phyloP scores from a whole-genome alignment of 2,797 vertebrate species.

The Girardinus metallicus region DNA sequence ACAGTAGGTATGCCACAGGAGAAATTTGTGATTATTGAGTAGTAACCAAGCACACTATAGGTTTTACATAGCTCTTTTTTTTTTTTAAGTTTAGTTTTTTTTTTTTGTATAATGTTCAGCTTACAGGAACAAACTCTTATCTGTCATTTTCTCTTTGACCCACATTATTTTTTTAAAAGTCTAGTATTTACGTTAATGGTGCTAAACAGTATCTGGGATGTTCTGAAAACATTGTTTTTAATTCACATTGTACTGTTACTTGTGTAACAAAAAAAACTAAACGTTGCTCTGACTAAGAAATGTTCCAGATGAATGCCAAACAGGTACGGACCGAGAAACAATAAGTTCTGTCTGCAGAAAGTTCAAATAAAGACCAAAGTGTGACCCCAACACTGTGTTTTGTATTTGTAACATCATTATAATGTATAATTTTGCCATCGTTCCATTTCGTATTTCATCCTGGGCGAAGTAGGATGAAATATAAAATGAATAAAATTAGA shows the following conservation, averaged over 20 bases:
- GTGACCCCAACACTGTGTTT: constrained; percentile 53
- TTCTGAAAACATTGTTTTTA: constrained; percentile 39
- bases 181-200: constrained; percentile 72
- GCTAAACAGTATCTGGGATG: constrained; percentile 62
- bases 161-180: constrained; percentile 23
- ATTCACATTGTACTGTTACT: constrained; percentile 56
- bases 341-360: constrained; percentile 57
- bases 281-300: background rate
- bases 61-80: constrained; percentile 51
- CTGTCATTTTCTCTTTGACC: constrained; percentile 4
- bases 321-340: constrained; percentile 5
- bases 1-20: constrained; percentile 38
- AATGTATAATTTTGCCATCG: background rate
- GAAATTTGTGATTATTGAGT: constrained; percentile 60
- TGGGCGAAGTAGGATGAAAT: background rate
- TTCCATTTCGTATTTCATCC: background rate
- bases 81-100: constrained; percentile 25
- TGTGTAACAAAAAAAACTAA: constrained; percentile 6
- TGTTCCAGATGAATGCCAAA: constrained; percentile 4
- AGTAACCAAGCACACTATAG: constrained; percentile 55
- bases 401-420: constrained; percentile 26
- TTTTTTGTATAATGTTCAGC: constrained; percentile 36
- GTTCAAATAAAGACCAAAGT: constrained; percentile 71
- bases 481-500: background rate
- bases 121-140: constrained; percentile 13